Conservation (phyloP, 1,140 invertebrate genomes). For the Yoshiicerus persimilis region DNA sequence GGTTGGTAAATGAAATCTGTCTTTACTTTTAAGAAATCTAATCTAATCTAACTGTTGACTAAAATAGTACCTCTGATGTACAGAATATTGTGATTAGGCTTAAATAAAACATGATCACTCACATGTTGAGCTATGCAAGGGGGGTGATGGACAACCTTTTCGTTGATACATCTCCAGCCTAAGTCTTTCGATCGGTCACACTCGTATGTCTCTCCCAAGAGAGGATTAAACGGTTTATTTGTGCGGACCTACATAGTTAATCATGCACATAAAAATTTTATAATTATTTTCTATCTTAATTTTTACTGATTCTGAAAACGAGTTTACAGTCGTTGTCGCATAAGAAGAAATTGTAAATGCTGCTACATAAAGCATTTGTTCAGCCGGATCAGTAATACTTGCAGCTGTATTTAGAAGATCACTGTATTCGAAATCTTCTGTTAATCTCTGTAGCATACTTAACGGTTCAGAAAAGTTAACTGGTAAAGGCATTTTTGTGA, state of each 20-base stretch:
- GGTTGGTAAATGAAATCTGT: no score
- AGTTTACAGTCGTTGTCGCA: slow-evolving; percentile 25
- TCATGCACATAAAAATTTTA: slow-evolving; percentile 54
- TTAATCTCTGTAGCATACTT: slow-evolving; percentile 89
- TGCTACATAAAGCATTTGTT: slow-evolving; percentile 63
- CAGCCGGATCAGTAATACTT: slow-evolving; percentile 70
- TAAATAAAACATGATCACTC: no score
- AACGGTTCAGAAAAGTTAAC: slow-evolving; percentile 95
- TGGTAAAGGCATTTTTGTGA: slow-evolving; percentile 80
- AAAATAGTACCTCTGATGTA: no score
- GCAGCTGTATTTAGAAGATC: slow-evolving; percentile 78
- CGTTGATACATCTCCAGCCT: slow-evolving; percentile 61
- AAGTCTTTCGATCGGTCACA: slow-evolving; percentile 58
- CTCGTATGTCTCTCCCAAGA: slow-evolving; percentile 94
- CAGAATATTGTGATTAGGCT: no score
- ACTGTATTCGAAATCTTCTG: slow-evolving; percentile 93
- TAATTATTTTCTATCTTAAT: not conserved
- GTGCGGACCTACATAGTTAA: slow-evolving; percentile 67
- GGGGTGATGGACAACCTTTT: slow-evolving; percentile 51
- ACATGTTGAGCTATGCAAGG: slow-evolving; percentile 40
- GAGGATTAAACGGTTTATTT: slow-evolving; percentile 95
- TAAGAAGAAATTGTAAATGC: slow-evolving; percentile 42
- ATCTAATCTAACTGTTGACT: no score
- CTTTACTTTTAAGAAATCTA: no score
- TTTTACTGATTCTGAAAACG: no score